Base-by-base conservation (phyloP, 2,113 vertebrate genomes). In the Ictidomys tridecemlineatus region DNA sequence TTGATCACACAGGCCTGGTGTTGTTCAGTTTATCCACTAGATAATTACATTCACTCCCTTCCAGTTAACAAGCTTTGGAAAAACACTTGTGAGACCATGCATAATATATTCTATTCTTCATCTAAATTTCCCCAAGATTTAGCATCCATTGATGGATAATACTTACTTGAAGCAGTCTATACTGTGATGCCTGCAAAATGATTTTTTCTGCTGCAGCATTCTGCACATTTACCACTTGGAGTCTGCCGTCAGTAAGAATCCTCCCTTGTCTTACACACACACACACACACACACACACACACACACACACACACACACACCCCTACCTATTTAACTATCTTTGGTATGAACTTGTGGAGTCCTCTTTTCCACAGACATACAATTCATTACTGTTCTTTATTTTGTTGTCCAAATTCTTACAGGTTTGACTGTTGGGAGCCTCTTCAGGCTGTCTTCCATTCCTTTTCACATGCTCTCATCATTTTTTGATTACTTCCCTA, bases 301-400 rank as follows among this genome's bases (percentile, higher is more conserved):
- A 45, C 42, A 45, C 42, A 45, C 42, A 45, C 63, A 4, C 42
- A 45, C 42, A 45, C 45, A 45, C 45, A 45, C 63, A 4, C 39
- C 39, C 39, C 39, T 39, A 39, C 39, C 39, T 89, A 94, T 90
- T 89, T 96, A 84, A 58, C 18, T 88, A 28, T 70, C 78, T 42
- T 74, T 32, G 58, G 14, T 96, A 37, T n/a, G 17, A 42, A 87
- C 13, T 58, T 69, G 42, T 2, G 34, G 56, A 22, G 73, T 76
- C 24, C 20, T 86, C 22, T 85, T 82, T 92, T 85, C 9, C 77
- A 28, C 39, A 67, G 20, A 30, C 20, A 53, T 93, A 3, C 83
- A 84, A 83, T 91, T 94, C 65, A 67, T 94, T 95, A 73, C 42
- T 90, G 69, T 76, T 42, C 61, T 72, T 84, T 69, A 80, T 91